Evolutionary conservation across 2,888 invertebrate species (phyloP).

Genomic region (Thumatha senex): DNA sequence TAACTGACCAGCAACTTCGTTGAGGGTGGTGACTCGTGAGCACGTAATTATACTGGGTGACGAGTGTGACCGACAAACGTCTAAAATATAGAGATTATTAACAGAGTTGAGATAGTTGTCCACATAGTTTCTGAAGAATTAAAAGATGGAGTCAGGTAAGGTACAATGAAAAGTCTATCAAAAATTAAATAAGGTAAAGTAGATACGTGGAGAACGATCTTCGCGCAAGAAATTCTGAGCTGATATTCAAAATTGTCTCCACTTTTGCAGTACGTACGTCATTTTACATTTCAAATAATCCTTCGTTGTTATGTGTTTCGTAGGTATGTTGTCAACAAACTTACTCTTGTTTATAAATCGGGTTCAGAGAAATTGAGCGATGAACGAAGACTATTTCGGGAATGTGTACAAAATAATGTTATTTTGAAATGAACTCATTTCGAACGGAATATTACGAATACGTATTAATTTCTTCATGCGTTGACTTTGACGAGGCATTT

Average conservation of each 20-base stretch:
- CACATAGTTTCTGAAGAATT: too few species aligned
- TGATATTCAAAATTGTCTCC: too few species aligned
- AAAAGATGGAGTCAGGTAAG: too few species aligned
- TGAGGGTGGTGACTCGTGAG: too few species aligned
- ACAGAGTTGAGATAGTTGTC: too few species aligned
- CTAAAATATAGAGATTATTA: too few species aligned
- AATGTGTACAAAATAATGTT: conserved; percentile 18
- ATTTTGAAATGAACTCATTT: conserved; percentile 7
- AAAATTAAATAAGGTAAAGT: not conserved
- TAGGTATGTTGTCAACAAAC: not conserved
- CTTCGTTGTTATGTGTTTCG: not conserved
- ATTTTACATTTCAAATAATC: not conserved
- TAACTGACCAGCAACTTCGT: too few species aligned
- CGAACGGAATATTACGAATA: not conserved
- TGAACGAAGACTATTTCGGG: conserved; percentile 4
- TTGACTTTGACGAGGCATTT: not conserved
- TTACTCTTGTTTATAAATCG: not conserved
- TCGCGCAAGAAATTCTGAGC: too few species aligned
- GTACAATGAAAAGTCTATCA: too few species aligned
- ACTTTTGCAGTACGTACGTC: not conserved
- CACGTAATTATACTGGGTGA: too few species aligned
- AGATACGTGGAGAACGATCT: too few species aligned
- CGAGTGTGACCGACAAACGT: too few species aligned
- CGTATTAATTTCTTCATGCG: not conserved
- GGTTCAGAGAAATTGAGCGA: not conserved